Evolutionary conservation across 2,888 invertebrate species (phyloP), one percentile per base, ranked within the genome.

Genomic region (Pycnomerus fuliginosus): DNA sequence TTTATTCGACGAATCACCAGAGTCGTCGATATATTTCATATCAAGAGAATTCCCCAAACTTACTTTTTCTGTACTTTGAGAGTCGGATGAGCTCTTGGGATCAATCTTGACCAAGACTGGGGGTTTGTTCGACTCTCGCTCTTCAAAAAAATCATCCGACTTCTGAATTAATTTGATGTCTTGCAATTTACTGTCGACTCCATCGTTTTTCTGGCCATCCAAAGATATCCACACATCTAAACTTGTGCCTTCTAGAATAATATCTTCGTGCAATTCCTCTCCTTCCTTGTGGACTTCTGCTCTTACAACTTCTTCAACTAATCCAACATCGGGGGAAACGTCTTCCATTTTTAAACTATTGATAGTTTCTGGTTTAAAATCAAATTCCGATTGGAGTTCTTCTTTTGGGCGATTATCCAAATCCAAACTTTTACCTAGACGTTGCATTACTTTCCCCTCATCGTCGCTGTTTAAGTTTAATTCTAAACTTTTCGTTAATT

Each of bases 401-500:
- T 60, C 55, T 22, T 65, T 64, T n/a, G 62, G 58, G 13, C 64
- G 51, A 29, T 62, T 63, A 44, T 73, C 73, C 22, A 73, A 58
- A 57, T 73, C 73, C 29, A 73, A 60, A 53, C 72, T 73, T 50
- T 71, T 71, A 1, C 73, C 73, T 43, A 73, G 55, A 13, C 73
- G 57, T 37, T 68, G 68, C 11, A 73, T 58, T 3, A 61, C 50
- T 54, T 68, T 72, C 3, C 56, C 54, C 16, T 60, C 58, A 4
- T 50, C 55, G 36, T 67, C 69, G n/a, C 51, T 58, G 1, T 61
- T 61, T 13, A 83, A 78, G 61, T 81, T 81, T 55, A 82, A 76
- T 60, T 85, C 85, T 11, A 85, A 73, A 56, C 85, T 85, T 61
- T 84, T 84, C 0, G 83, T 72, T 20, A 72, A 53, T 51, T 71